These are phyloP conservation scores for Glossosoma conforme DNA, from an alignment of 1,140 invertebrate genomes.

Conservation along the genomic window DNA sequence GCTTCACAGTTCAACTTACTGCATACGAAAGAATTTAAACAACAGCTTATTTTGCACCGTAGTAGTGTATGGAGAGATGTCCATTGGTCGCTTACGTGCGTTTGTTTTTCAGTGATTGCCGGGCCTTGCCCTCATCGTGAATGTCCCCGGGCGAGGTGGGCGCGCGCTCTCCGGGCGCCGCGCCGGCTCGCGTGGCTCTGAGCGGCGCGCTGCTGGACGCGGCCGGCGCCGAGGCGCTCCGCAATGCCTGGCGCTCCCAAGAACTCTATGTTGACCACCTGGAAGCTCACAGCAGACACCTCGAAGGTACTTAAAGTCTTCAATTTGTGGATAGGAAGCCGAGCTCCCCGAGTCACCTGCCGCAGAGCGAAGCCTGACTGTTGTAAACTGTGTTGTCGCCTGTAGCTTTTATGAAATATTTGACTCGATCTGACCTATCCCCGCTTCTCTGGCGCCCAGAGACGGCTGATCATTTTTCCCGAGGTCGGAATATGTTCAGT, in stretches of 20 bases:
- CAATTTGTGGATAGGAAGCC: slow-evolving; percentile 20
- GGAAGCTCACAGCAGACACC: slow-evolving; percentile 49
- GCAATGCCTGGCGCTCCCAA: slow-evolving; percentile 46
- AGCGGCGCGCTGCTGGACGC: slow-evolving; percentile 44
- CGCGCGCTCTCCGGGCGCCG: slow-evolving; percentile 8
- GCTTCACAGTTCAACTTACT: neutral
- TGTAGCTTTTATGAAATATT: too few relatives aligned
- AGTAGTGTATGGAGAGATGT: too few relatives aligned
- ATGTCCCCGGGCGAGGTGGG: slow-evolving; percentile 19
- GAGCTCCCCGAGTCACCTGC: too few relatives aligned
- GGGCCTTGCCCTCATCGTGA: slow-evolving; percentile 11
- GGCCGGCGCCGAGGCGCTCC: slow-evolving; percentile 42
- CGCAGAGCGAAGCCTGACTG: too few relatives aligned
- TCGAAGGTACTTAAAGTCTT: slow-evolving; percentile 48
- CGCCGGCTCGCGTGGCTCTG: slow-evolving; percentile 41
- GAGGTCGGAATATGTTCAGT: too few relatives aligned
- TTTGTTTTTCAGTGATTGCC: slow-evolving; percentile 23
- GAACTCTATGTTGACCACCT: slow-evolving; percentile 50
- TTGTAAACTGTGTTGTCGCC: too few relatives aligned
- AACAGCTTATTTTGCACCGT: neutral
- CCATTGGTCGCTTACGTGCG: slow-evolving; percentile 18
- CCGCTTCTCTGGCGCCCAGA: too few relatives aligned
- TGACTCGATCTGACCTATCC: too few relatives aligned
- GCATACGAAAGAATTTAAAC: neutral
- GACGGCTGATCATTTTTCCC: too few relatives aligned